Evolutionary conservation across 1,140 invertebrate species (phyloP), one percentile per base, ranked within the genome.

Genomic region (Pseudomyrmex pallidus): DNA sequence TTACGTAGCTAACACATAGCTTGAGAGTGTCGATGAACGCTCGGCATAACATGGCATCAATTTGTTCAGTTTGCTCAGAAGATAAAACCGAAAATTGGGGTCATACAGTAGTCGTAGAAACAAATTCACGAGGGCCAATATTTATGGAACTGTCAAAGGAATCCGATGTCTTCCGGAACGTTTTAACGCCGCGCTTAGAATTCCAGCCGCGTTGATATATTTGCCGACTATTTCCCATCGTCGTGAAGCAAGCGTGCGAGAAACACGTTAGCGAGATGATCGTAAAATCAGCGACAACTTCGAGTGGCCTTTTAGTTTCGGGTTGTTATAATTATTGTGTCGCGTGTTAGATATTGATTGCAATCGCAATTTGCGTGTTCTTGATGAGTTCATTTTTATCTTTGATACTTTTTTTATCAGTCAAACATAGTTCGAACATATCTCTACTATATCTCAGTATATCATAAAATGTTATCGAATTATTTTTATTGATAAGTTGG

Each of bases 181-280:
- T 73, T 85, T 85, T 88, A 87, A 88, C 84, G 76, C 57, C 80
- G 66, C 52, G 87, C 72, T 86, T 76, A 88, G 85, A 22, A 89
- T 89, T 89, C 80, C 82, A 46, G 15, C 9, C 57, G 63, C 57
- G 78, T 76, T 89, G 84, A 89, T 89, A 88, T 89, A 89, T 86
- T 74, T 35, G 68, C 44, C 56, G 78, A 44, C n/a, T 12, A 73
- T 35, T 35, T 70, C 35, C 59, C 74, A 56, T 68, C 70, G 64
- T 76, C 76, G 68, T 86, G 85, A 87, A 87, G 57, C 44, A 64
- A 22, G 62, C 70, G 59, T 50, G 68, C 57, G 20, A 77, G 72
- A 50, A 74, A 70, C 76, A 68, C 12, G 63, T 64, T 57, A 22
- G 84, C 63, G 35, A 56, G 50, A 76, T 56, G 46, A 73, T 61